phyloP scores from a whole-genome alignment of 2,797 vertebrate genomes.

The Microctenopoma steveboyesi region DNA sequence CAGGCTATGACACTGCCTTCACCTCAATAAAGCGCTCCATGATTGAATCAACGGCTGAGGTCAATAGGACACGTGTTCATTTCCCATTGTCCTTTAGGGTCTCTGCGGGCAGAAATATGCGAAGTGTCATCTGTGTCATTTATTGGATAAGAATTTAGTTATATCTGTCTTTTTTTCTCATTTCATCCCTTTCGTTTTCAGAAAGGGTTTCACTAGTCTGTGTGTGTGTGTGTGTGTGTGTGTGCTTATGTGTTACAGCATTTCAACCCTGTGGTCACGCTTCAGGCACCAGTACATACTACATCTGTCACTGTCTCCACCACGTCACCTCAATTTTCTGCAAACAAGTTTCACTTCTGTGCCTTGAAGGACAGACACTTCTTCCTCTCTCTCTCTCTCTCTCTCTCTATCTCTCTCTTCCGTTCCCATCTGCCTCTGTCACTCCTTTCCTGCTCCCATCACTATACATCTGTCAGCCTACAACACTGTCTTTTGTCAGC shows the following conservation, averaged over 20 bases:
- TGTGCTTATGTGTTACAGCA: constrained; percentile 40
- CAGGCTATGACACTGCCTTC: constrained; percentile 81
- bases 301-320: constrained; percentile 78
- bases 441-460: constrained; percentile 54
- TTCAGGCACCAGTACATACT: constrained; percentile 72
- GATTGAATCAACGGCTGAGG: constrained; percentile 83
- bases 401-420: constrained; percentile 30
- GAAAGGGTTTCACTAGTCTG: constrained; percentile 27
- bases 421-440: constrained; percentile 57
- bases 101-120: constrained; percentile 73
- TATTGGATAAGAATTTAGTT: constrained; percentile 76
- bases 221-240: constrained; percentile 7
- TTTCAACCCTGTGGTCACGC: constrained; percentile 70
- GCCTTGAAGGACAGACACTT: constrained; percentile 72
- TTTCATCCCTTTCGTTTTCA: constrained; percentile 57
- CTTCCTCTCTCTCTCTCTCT: constrained; percentile 23
- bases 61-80: constrained; percentile 85
- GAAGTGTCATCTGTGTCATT: constrained; percentile 82
- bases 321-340: constrained; percentile 73
- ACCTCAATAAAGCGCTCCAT: constrained; percentile 83
- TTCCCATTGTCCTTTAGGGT: constrained; percentile 78
- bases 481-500: constrained; percentile 63
- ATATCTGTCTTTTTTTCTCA: constrained; percentile 52
- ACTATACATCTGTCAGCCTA: constrained; percentile 58
- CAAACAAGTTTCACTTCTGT: constrained; percentile 68